These are phyloP conservation scores for Erinaceus europaeus DNA, from an alignment of 2,113 vertebrate genomes.

Conservation along the genomic window DNA sequence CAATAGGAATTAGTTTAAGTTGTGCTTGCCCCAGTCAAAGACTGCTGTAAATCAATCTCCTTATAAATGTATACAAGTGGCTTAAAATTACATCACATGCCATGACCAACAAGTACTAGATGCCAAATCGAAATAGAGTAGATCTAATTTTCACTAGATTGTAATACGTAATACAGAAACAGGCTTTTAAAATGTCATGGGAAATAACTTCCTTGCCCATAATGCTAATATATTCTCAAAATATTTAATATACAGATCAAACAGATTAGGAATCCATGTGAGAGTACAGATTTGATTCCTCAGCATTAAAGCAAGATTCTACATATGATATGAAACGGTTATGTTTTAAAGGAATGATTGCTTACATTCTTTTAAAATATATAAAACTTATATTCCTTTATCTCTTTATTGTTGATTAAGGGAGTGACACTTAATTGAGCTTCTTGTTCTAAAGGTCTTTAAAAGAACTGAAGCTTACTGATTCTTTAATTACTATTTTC, in stretches of 20 bases:
- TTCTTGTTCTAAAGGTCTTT: not conserved
- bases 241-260: not conserved
- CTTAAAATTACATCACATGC: constrained; percentile 68
- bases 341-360: not conserved
- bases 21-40: constrained; percentile 63
- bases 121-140: constrained; percentile 68
- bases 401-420: not conserved
- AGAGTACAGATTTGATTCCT: not conserved
- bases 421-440: not conserved
- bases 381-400: not conserved
- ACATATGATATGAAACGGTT: not conserved
- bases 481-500: constrained; percentile 30
- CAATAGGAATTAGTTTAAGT: constrained; percentile 77
- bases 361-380: not conserved
- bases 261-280: not conserved
- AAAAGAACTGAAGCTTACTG: not conserved
- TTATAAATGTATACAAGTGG: constrained; percentile 69
- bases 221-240: constrained; percentile 47
- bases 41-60: constrained; percentile 72
- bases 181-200: constrained; percentile 72
- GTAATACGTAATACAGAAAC: constrained; percentile 72
- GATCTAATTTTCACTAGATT: constrained; percentile 73
- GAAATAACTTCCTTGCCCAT: constrained; percentile 58
- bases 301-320: not conserved
- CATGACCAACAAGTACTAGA: constrained; percentile 54